Evolutionary conservation across 2,113 vertebrate species (phyloP), one percentile per base, ranked within the genome.

Genomic region (Xiphias gladius): DNA sequence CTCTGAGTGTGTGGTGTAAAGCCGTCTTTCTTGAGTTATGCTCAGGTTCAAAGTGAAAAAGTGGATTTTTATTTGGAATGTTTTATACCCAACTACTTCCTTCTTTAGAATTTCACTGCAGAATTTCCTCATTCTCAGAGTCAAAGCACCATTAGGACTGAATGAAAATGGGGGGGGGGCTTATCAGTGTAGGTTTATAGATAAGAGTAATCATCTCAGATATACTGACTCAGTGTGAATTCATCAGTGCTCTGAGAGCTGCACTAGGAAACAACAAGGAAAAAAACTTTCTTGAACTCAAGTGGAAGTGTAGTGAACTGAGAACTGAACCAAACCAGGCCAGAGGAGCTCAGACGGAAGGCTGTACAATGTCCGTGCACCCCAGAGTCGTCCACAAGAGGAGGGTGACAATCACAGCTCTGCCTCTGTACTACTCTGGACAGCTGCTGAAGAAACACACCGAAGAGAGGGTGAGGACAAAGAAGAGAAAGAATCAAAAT

Each of bases 381-480:
- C 22, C 22, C 46, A 89, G 89, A 81, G 26, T 69, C 22, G 32
- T 93, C 30, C 43, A 73, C 76, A 90, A 80, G 80, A 92, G 81
- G 79, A 92, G 94, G 81, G 80, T 30, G 37, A 84, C 74, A 0
- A 90, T 94, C 86, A 94, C 93, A n/a, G 86, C 67, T 54, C 79
- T 94, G 61, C 94, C 94, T 19, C 90, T 95, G 13, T 93, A 94
- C 82, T 80, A 90, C 75, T 86, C 65, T 5, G 94, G 94, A 78
- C 13, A 55, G 7, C 80, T 94, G 63, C 69, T 71, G 67, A 94
- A 92, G 83, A 94, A 92, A 83, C 41, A 43, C 13, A n/a, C 10
- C 9, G 67, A 26, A 59, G 89, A 94, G 22, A 87, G 80, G 93
- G 93, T 94, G 62, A 77, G 57, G 14, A 57, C 19, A 2, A 50